Evolutionary conservation across 2,797 vertebrate species (phyloP).

Genomic region (Enteromius fasciolatus): DNA sequence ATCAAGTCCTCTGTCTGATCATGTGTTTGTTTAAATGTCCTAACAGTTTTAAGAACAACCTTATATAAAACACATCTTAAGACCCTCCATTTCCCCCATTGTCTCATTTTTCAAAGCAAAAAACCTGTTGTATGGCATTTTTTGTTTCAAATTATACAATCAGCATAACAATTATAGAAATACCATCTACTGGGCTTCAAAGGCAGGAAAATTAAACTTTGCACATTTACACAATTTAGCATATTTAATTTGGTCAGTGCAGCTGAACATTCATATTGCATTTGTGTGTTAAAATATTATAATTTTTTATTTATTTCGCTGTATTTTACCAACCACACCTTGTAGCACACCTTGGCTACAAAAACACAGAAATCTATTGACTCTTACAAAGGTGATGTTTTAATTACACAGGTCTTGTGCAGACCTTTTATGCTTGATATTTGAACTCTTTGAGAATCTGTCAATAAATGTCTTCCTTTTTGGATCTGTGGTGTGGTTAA

Average conservation of each 20-base stretch:
- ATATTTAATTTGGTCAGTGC: neutral
- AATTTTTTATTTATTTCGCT: neutral
- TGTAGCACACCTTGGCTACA: too few relatives aligned
- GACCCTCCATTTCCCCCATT: neutral
- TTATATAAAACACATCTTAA: neutral
- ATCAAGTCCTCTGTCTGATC: constrained; percentile 6
- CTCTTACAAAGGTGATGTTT: neutral
- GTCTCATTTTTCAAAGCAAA: neutral
- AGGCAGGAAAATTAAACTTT: neutral
- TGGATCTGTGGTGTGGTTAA: neutral
- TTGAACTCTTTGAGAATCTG: neutral
- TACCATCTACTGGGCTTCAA: neutral
- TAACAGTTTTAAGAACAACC: neutral
- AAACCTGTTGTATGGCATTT: neutral
- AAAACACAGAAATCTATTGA: neutral
- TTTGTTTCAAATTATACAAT: neutral
- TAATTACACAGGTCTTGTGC: neutral
- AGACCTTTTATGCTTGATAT: neutral
- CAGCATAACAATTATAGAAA: neutral
- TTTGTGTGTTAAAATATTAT: neutral
- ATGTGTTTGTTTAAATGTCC: neutral
- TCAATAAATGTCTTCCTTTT: neutral
- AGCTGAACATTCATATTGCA: neutral
- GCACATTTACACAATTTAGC: neutral
- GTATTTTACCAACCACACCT: neutral